Evolutionary conservation across 2,797 vertebrate species (phyloP), one percentile per base, ranked within the genome.

Genomic region (Buphagus erythrorhynchus): DNA sequence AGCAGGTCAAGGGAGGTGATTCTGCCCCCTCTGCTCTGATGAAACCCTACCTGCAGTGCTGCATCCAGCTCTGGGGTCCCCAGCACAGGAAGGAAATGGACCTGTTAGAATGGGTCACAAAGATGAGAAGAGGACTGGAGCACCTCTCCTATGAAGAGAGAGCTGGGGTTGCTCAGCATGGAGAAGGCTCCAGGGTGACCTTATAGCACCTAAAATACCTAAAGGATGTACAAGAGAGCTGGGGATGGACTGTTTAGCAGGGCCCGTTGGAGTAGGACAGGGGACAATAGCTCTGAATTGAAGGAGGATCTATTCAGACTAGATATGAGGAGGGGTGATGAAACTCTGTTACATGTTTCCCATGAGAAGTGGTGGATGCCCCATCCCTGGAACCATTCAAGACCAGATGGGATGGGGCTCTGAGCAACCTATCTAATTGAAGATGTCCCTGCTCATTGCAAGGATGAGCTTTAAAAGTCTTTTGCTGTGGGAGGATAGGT

Each of bases 141-240:
- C 46, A 28, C 9, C 26, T 14, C 18, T 55, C 26, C 16, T 36
- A 0, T 7, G 22, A 35, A 31, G 31, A 24, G 54, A 54, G 21
- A 20, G 26, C 28, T n/a, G 40, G 13, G 10, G 2, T 11, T 55
- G 7, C 19, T 62, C 26, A 61, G 13, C 31, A 2, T 24, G 10
- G 31, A 67, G 31, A 61, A 67, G 29, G 5, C 18, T 81, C 45
- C 40, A 25, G 20, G 9, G 29, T 26, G 29, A 45, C 4, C 13
- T 40, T 36, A 24, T 0, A 10, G 26, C 16, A 3, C 15, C 8
- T 24, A 2, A 9, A 46, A 3, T 16, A 19, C 12, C 20, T 18
- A 9, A 26, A 26, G 14, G 43, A 10, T 10, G 18, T 35, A 17
- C 10, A 28, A 16, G 54, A 52, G 8, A 20, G 11, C 31, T 48